phyloP scores from a whole-genome alignment of 2,888 invertebrate species.

The Xylocampa areola region DNA sequence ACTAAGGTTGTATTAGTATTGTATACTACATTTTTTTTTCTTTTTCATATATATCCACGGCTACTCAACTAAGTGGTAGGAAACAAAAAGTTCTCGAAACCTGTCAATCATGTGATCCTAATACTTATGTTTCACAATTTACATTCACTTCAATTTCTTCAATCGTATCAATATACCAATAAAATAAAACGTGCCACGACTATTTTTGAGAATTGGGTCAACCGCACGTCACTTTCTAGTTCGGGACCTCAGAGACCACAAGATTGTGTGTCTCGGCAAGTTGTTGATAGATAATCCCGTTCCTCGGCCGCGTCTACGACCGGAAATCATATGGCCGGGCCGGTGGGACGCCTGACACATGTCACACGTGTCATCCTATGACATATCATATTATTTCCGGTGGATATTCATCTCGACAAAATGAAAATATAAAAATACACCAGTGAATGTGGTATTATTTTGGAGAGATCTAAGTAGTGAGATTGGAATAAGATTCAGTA shows the following conservation, averaged over 20 bases:
- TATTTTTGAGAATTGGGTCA: constrained; percentile 16
- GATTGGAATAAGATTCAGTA: too few species aligned
- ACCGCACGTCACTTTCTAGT: constrained; percentile 3
- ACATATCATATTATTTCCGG: constrained; percentile 11
- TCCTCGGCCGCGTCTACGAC: constrained; percentile 2
- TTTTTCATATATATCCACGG: too few species aligned
- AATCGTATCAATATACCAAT: not conserved
- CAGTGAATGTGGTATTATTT: not conserved
- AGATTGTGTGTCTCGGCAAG: constrained; percentile 5
- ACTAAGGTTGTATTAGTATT: too few species aligned
- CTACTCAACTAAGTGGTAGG: too few species aligned
- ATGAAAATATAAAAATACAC: not conserved
- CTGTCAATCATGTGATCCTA: too few species aligned
- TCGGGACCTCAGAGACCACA: constrained; percentile 16
- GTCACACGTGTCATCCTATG: constrained; percentile 15
- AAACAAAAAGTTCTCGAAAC: too few species aligned
- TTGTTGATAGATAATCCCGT: constrained; percentile 23
- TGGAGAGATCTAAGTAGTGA: too few species aligned
- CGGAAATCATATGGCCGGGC: constrained; percentile 28
- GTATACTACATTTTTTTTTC: too few species aligned
- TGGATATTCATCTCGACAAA: not conserved
- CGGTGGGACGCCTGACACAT: constrained; percentile 22
- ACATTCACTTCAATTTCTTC: too few species aligned
- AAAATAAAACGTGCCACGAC: too few species aligned
- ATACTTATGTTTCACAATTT: too few species aligned